Percentiles rank a stretch among this genome's conserved stretches.
These are phyloP conservation scores for Leptopilina boulardi DNA, from an alignment of 1,140 invertebrate genomes.

Conservation along the genomic window DNA sequence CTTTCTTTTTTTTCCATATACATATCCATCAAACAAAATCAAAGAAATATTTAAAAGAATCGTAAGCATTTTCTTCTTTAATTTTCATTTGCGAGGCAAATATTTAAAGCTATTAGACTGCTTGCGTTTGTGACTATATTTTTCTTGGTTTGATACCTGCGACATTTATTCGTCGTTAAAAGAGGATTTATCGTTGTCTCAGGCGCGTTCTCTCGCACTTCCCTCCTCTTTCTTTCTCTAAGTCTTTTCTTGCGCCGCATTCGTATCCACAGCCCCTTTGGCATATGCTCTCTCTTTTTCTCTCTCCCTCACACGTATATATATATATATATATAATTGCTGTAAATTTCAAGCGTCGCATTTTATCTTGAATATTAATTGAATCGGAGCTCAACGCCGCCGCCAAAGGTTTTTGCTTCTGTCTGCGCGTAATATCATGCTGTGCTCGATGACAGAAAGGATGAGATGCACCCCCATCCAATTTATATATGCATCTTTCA, in stretches of 20 bases:
- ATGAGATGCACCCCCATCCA: not conserved
- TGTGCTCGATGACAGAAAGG: constrained; percentile 11
- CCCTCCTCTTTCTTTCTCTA: constrained; percentile 44
- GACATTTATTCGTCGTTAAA: constrained; percentile 49
- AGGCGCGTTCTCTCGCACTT: constrained; percentile 39
- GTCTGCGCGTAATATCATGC: constrained; percentile 25
- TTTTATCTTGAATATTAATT: constrained; percentile 32
- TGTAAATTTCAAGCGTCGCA: constrained; percentile 30
- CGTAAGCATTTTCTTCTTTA: no score
- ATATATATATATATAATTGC: constrained; percentile 30
- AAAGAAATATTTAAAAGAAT: no score
- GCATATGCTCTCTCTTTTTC: constrained; percentile 22
- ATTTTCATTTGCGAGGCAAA: constrained; percentile 48
- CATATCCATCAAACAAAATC: no score
- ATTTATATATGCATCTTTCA: not conserved
- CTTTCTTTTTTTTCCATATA: not conserved
- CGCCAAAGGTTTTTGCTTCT: constrained; percentile 29
- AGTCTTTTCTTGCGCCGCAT: constrained; percentile 39
- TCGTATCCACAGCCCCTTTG: constrained; percentile 46
- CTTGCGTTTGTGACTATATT: constrained; percentile 43
- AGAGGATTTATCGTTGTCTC: constrained; percentile 47
- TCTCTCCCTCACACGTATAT: no score
- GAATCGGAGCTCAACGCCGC: not conserved
- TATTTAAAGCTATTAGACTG: constrained; percentile 48
- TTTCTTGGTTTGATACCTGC: constrained; percentile 45